Conservation (phyloP, 2,797 vertebrate genomes). For the Phalloptychus januarius region DNA sequence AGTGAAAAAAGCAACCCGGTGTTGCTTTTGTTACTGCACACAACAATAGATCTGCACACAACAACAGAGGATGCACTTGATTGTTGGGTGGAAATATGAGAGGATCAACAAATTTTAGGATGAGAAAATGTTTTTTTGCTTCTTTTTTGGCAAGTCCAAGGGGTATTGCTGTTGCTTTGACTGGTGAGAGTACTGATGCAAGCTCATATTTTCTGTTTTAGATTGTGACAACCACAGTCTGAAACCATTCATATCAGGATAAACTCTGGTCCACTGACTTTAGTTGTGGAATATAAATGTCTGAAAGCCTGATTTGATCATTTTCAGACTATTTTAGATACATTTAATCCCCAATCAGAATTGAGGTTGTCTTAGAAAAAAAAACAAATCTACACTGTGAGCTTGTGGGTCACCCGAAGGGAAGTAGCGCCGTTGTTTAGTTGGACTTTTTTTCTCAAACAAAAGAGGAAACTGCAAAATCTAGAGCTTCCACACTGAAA, state of each 20-base stretch:
- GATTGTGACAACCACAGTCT: constrained; percentile 32
- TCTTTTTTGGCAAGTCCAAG: constrained; percentile 24
- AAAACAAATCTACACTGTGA: constrained; percentile 44
- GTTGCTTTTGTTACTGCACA: neutral
- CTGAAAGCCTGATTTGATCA: constrained; percentile 42
- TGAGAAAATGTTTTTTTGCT: constrained; percentile 31
- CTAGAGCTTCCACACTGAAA: constrained; percentile 23
- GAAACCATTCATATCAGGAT: constrained; percentile 28
- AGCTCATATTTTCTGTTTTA: constrained; percentile 32
- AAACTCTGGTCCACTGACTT: constrained; percentile 7
- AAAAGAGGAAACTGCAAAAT: constrained; percentile 39
- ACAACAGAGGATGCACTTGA: constrained; percentile 13
- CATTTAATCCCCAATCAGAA: constrained; percentile 34
- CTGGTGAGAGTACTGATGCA: constrained; percentile 12
- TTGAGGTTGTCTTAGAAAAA: constrained; percentile 19
- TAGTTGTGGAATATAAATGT: constrained; percentile 33
- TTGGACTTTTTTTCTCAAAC: constrained; percentile 35
- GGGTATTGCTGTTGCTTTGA: constrained; percentile 37
- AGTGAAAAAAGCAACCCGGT: constrained; percentile 20
- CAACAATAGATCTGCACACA: neutral
- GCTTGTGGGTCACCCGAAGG: constrained; percentile 45
- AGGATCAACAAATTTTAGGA: constrained; percentile 27
- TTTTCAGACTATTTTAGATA: constrained; percentile 36
- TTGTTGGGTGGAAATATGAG: constrained; percentile 41
- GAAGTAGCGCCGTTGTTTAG: constrained; percentile 41